These are phyloP conservation scores for Sicus ferrugineus DNA, from an alignment of 2,888 invertebrate species.

Conservation along the genomic window DNA sequence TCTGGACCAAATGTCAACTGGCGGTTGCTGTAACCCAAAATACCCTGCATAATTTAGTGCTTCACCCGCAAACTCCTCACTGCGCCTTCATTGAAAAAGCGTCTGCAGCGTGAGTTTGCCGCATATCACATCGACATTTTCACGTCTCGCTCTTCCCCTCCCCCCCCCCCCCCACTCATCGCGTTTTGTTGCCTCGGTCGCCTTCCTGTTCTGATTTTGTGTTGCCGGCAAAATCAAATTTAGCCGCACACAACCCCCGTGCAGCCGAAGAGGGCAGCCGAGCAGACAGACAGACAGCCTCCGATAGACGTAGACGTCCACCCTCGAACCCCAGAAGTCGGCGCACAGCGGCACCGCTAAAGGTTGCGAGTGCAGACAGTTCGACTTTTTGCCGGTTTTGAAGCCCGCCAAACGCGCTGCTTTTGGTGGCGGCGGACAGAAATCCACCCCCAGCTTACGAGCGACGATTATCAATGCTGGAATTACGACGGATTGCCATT, in stretches of 20 bases:
- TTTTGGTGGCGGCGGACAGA: conserved; percentile 2
- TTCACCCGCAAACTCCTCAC: too few species aligned
- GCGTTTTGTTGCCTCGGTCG: too few species aligned
- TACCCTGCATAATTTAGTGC: too few species aligned
- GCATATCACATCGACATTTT: too few species aligned
- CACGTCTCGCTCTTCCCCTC: too few species aligned
- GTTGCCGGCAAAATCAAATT: conserved; percentile 30
- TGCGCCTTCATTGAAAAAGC: too few species aligned
- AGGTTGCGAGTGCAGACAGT: conserved; percentile 11
- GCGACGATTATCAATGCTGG: neutral
- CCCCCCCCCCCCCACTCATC: too few species aligned
- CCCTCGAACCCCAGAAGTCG: neutral
- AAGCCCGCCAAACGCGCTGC: neutral
- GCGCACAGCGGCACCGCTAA: neutral
- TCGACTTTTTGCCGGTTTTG: neutral
- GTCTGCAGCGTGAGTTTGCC: too few species aligned
- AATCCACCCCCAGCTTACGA: conserved; percentile 1
- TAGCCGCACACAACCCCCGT: conserved; percentile 29
- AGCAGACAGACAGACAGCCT: conserved; percentile 13
- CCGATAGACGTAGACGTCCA: neutral
- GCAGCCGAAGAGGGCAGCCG: neutral
- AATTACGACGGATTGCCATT: neutral
- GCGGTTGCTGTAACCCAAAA: too few species aligned
- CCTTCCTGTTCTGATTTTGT: conserved; percentile 10
- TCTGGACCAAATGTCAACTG: too few species aligned